A percentile compares a stretch with the other conserved stretches of the same genome.
phyloP scores from a whole-genome alignment of 2,888 invertebrate genomes.

The Schizotus pectinicornis region DNA sequence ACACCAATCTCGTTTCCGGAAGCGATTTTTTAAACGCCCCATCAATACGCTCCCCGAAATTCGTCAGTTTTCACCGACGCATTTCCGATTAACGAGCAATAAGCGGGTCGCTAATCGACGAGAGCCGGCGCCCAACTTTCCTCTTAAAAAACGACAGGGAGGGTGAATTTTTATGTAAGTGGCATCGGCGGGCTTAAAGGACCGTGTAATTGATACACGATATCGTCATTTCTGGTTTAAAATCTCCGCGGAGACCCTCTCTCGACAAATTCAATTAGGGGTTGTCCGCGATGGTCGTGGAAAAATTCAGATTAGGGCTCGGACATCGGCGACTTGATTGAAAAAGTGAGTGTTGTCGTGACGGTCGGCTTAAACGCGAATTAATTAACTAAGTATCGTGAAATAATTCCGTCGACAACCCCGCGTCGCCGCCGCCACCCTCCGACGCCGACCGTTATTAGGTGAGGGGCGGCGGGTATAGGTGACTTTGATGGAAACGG shows the following conservation, averaged over 20 bases:
- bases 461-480: constrained; percentile 8
- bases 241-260: constrained; percentile 22
- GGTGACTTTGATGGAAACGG: constrained; percentile 49
- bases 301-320: background rate
- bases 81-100: constrained; percentile 54
- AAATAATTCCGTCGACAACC: constrained; percentile 40
- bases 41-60: constrained; percentile 11
- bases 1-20: constrained; percentile 36
- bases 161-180: constrained; percentile 56
- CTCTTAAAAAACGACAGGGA: constrained; percentile 44
- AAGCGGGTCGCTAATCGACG: constrained; percentile 55
- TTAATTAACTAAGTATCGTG: constrained; percentile 42
- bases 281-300: background rate
- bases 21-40: constrained; percentile 12
- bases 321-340: constrained; percentile 4
- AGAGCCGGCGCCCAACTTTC: constrained; percentile 52
- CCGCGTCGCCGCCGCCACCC: constrained; percentile 2
- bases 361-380: constrained; percentile 14
- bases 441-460: background rate
- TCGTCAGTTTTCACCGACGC: constrained; percentile 12
- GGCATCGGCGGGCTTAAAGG: constrained; percentile 48
- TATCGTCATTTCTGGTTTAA: constrained; percentile 49
- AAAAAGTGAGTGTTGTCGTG: constrained; percentile 18
- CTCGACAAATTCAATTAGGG: constrained; percentile 21
- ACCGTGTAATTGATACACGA: constrained; percentile 54